Evolutionary conservation across 2,888 invertebrate genomes (phyloP).

Genomic region (Embidobia sp.): DNA sequence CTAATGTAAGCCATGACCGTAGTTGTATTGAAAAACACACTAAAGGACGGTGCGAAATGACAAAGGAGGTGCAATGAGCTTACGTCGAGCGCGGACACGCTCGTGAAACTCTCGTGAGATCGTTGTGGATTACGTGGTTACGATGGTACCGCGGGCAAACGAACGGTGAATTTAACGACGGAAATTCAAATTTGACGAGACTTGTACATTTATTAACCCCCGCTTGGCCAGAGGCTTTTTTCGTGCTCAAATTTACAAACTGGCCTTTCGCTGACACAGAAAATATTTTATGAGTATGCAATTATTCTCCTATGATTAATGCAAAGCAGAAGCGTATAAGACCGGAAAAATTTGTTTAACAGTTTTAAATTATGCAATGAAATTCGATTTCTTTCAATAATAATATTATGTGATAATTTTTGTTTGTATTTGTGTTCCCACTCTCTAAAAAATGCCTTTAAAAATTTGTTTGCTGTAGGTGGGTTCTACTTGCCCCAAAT

Average conservation of each 20-base stretch:
- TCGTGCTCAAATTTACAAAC: conserved; percentile 17
- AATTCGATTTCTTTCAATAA: too few relatives aligned
- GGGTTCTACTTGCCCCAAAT: too few relatives aligned
- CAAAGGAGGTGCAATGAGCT: conserved; percentile 55
- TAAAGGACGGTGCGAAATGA: conserved; percentile 59
- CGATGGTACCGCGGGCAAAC: conserved; percentile 48
- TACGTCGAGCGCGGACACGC: conserved; percentile 34
- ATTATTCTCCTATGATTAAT: conserved; percentile 19
- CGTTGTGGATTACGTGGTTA: conserved; percentile 40
- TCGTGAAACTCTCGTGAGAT: conserved; percentile 61
- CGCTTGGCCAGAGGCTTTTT: conserved; percentile 9
- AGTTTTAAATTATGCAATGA: too few relatives aligned
- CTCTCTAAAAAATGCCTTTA: too few relatives aligned
- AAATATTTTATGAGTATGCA: conserved; percentile 9
- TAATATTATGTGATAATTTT: too few relatives aligned
- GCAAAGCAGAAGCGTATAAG: too few relatives aligned
- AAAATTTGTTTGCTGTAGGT: too few relatives aligned
- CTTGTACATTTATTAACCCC: conserved; percentile 32
- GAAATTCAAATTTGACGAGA: conserved; percentile 49
- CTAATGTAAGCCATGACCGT: conserved; percentile 51
- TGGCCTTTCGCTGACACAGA: conserved; percentile 15
- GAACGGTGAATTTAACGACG: conserved; percentile 54
- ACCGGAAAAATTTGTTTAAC: too few relatives aligned
- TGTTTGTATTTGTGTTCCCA: too few relatives aligned
- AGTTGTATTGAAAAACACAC: conserved; percentile 25